Evolutionary conservation across 1,140 invertebrate genomes (phyloP).

Genomic region (Achroia grisella): DNA sequence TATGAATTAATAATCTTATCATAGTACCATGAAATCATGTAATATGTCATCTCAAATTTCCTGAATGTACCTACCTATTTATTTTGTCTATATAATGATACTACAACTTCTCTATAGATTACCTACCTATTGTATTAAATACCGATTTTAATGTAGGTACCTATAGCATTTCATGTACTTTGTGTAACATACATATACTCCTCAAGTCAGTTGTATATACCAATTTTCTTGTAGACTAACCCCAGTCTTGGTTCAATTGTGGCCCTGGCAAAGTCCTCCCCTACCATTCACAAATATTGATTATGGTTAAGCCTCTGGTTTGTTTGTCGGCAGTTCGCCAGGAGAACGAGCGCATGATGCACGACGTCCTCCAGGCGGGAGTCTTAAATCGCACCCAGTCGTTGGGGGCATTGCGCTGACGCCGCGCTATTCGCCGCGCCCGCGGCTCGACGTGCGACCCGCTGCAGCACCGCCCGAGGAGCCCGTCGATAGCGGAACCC

Average conservation of each 20-base stretch:
- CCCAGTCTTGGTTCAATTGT: neutral
- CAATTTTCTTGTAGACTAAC: no score
- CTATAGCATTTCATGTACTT: no score
- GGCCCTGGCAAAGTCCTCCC: conserved; percentile 17
- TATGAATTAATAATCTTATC: no score
- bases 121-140: no score
- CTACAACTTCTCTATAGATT: no score
- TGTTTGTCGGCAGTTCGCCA: conserved; percentile 64
- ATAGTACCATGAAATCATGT: no score
- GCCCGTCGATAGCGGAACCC: conserved; percentile 32
- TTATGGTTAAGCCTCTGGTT: conserved; percentile 35
- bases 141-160: no score
- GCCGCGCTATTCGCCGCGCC: conserved; percentile 64
- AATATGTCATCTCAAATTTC: no score
- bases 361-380: conserved; percentile 66
- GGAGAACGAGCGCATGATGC: conserved; percentile 71
- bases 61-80: no score
- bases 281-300: conserved; percentile 2
- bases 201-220: no score
- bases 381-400: conserved; percentile 71
- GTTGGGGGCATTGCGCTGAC: conserved; percentile 67
- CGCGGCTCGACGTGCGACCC: conserved; percentile 57
- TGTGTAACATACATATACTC: no score
- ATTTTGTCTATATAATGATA: no score
- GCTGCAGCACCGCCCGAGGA: conserved; percentile 60